Evolutionary conservation across 2,888 invertebrate species (phyloP).

Genomic region (Myathropa florea): DNA sequence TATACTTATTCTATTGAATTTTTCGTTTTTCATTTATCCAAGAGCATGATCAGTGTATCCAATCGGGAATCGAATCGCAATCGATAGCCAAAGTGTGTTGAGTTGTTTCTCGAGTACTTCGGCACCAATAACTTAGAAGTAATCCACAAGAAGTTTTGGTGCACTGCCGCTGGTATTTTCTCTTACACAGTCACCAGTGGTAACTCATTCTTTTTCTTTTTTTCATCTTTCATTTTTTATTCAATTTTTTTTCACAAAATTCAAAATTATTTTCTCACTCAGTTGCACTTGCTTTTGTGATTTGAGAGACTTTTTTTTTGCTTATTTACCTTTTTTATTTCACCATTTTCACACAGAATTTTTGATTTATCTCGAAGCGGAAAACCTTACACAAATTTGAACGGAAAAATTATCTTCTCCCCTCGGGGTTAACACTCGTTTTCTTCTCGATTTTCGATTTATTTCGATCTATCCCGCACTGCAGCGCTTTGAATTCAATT

Average conservation of each 20-base stretch:
- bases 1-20: conserved; percentile 44
- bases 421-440: background rate
- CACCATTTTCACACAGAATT: conserved; percentile 30
- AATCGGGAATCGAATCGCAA: conserved; percentile 8
- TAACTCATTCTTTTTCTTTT: background rate
- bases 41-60: conserved; percentile 46
- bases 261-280: conserved; percentile 9
- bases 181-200: conserved; percentile 11
- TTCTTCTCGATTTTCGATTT: background rate
- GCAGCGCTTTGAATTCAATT: background rate
- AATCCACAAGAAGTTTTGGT: conserved; percentile 58
- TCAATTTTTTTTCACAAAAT: background rate
- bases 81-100: conserved; percentile 28
- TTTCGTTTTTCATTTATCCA: conserved; percentile 40
- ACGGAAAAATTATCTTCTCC: conserved; percentile 17
- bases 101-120: conserved; percentile 35
- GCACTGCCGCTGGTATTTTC: conserved; percentile 57
- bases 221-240: background rate
- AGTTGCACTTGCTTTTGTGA: background rate
- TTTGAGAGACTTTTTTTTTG: background rate
- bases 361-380: background rate
- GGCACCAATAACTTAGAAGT: conserved; percentile 46
- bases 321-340: conserved; percentile 43
- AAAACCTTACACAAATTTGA: background rate
- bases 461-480: background rate